phyloP scores from a whole-genome alignment of 2,888 invertebrate genomes.

The Trichacis sp. region DNA sequence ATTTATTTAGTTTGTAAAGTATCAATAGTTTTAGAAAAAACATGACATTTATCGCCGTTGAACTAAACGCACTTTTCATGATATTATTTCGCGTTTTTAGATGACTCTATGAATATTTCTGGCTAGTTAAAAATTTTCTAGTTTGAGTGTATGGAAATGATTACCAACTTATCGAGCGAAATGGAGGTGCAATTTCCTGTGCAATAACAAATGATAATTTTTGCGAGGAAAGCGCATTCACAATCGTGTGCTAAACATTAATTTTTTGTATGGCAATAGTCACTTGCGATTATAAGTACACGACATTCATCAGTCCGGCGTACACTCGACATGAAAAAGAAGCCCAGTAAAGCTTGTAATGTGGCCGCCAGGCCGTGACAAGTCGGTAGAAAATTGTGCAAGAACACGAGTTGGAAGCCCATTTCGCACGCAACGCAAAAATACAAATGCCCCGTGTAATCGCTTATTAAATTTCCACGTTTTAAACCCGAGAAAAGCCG shows the following conservation, averaged over 20 bases:
- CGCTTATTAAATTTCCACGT: conserved; percentile 37
- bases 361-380: conserved; percentile 62
- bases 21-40: no score
- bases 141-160: no score
- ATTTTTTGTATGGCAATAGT: not conserved
- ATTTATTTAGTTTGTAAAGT: no score
- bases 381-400: conserved; percentile 35
- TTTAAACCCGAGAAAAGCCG: conserved; percentile 29
- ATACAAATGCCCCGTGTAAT: conserved; percentile 43
- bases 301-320: conserved; percentile 4
- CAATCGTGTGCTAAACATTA: not conserved
- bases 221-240: not conserved
- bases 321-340: conserved; percentile 37
- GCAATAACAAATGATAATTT: not conserved
- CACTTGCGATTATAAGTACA: not conserved
- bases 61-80: no score
- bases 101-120: no score
- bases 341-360: conserved; percentile 63
- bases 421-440: conserved; percentile 43
- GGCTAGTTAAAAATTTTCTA: no score
- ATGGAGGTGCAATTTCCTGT: no score
- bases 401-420: conserved; percentile 40
- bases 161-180: no score
- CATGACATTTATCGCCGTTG: no score
- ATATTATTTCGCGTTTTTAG: no score